These are phyloP conservation scores for Eretmochelys imbricata DNA, from an alignment of 2,113 vertebrate species.

Conservation along the genomic window DNA sequence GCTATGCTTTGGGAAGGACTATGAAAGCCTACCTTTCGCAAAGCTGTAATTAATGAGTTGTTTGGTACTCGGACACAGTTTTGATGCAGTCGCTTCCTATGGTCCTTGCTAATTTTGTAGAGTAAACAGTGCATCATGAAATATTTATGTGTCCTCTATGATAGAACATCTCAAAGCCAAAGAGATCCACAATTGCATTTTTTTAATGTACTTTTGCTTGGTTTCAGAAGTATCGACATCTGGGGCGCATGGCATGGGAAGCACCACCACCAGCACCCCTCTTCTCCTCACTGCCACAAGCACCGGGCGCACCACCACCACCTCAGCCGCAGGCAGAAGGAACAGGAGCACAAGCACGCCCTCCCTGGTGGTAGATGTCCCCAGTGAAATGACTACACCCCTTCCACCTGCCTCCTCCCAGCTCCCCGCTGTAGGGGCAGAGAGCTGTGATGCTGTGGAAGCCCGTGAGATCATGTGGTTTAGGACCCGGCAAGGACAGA, in stretches of 20 bases:
- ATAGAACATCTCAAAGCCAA: neutral
- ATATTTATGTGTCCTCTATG: neutral
- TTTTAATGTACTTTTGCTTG: conserved; percentile 18
- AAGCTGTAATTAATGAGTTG: too few species aligned
- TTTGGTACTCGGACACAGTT: neutral
- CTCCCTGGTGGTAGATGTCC: conserved; percentile 68
- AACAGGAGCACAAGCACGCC: conserved; percentile 84
- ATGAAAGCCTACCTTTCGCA: neutral
- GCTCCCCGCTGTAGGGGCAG: conserved; percentile 84
- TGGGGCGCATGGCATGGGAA: conserved; percentile 83
- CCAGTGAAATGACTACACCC: conserved; percentile 75
- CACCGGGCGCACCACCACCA: conserved; percentile 79
- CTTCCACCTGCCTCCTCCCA: conserved; percentile 82
- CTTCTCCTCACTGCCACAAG: conserved; percentile 76
- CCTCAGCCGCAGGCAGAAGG: conserved; percentile 69
- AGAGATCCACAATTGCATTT: neutral
- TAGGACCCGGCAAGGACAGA: conserved; percentile 89
- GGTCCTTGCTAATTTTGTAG: neutral
- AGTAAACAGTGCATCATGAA: neutral
- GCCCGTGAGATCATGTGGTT: conserved; percentile 92
- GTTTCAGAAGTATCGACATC: conserved; percentile 87
- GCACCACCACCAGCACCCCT: conserved; percentile 83
- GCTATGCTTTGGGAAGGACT: neutral
- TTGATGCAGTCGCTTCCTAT: neutral
- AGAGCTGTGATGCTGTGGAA: conserved; percentile 89